phyloP scores from a whole-genome alignment of 2,888 invertebrate species.

The Dolichopus griseipennis region DNA sequence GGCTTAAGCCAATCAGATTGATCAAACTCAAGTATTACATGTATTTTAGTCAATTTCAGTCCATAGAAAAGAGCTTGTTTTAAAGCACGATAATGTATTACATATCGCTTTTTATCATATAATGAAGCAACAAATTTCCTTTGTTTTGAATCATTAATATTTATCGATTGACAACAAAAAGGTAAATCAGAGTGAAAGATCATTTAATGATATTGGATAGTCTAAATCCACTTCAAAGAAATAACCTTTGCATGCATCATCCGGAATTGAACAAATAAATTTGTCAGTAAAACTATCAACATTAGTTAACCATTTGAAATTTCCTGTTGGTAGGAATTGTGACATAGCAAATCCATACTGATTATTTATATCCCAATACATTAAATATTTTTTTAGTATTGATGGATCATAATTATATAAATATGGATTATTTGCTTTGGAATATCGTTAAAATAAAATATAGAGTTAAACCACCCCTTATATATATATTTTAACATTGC shows the following conservation, averaged over 20 bases:
- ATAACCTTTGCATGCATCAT: constrained; percentile 19
- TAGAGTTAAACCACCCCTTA: neutral
- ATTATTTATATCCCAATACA: constrained; percentile 8
- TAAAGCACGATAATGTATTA: constrained; percentile 33
- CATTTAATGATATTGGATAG: constrained; percentile 23
- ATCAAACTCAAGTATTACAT: constrained; percentile 28
- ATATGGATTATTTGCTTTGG: neutral
- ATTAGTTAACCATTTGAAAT: neutral
- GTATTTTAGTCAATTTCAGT: constrained; percentile 23
- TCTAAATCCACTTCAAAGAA: constrained; percentile 29
- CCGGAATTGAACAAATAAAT: neutral
- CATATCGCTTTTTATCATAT: constrained; percentile 27
- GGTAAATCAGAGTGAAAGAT: constrained; percentile 28
- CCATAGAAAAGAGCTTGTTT: constrained; percentile 18
- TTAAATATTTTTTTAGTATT: neutral
- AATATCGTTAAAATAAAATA: neutral
- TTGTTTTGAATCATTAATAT: constrained; percentile 16
- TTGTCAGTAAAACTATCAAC: neutral
- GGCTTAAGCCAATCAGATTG: constrained; percentile 32
- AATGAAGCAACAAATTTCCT: constrained; percentile 27
- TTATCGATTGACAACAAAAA: constrained; percentile 23
- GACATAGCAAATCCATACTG: constrained; percentile 15
- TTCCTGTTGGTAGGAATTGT: constrained; percentile 7
- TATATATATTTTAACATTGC: constrained; percentile 8
- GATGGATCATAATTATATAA: neutral